Evolutionary conservation across 2,888 invertebrate species (phyloP).

Genomic region (Cataglyphis cursor): DNA sequence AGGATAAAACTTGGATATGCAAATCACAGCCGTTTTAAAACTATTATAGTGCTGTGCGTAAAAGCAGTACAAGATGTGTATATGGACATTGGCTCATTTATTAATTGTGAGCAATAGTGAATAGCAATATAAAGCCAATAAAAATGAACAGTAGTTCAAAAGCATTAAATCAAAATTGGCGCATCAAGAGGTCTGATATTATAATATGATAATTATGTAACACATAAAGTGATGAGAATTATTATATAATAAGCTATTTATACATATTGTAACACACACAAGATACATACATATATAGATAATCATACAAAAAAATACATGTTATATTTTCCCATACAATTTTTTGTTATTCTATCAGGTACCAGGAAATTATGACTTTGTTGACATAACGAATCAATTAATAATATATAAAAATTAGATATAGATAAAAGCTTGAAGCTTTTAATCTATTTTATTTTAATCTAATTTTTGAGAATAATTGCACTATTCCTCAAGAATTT

Average conservation of each 20-base stretch:
- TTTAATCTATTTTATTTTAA: no score
- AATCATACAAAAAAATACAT: slow-evolving; percentile 69
- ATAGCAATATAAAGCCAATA: slow-evolving; percentile 44
- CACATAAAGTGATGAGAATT: slow-evolving; percentile 18
- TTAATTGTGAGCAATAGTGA: slow-evolving; percentile 40
- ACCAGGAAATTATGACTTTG: background rate
- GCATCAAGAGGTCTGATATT: slow-evolving; percentile 42
- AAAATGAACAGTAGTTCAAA: slow-evolving; percentile 3
- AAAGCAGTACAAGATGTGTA: background rate
- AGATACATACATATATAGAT: slow-evolving; percentile 53
- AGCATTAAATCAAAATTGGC: slow-evolving; percentile 45
- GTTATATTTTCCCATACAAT: slow-evolving; percentile 75
- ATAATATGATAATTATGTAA: slow-evolving; percentile 42
- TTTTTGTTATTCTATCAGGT: slow-evolving; percentile 23
- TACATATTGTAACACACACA: slow-evolving; percentile 67
- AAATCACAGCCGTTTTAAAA: background rate
- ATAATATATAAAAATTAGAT: background rate
- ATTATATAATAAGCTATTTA: slow-evolving; percentile 57
- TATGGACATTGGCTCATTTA: slow-evolving; percentile 12
- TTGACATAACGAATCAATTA: background rate
- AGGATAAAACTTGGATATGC: background rate
- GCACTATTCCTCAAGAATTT: background rate
- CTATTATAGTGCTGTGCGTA: background rate
- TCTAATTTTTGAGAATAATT: background rate
- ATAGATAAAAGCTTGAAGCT: background rate